Conservation (phyloP, 2,797 vertebrate genomes). For the Glossophaga mutica region DNA sequence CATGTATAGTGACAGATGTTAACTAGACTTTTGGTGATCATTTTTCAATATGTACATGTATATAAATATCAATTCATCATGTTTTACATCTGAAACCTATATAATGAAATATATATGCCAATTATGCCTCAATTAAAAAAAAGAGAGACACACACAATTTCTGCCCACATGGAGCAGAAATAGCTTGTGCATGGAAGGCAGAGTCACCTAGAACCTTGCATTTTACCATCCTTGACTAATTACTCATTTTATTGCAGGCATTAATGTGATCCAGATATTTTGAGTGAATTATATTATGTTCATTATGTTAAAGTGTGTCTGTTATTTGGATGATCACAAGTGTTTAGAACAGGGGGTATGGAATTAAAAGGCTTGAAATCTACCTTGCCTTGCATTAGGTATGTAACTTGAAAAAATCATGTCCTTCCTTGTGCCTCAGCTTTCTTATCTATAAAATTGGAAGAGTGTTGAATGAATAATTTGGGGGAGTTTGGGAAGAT, state of each 20-base stretch:
- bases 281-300: neutral
- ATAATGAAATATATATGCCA: neutral
- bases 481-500: neutral
- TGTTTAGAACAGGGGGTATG: neutral
- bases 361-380: neutral
- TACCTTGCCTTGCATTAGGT: neutral
- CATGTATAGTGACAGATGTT: neutral
- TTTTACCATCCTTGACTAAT: neutral
- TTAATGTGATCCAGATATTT: neutral
- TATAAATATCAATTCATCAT: neutral
- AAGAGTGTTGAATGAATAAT: neutral
- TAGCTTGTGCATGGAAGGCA: neutral
- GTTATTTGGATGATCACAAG: neutral
- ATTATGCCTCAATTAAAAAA: neutral
- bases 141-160: neutral
- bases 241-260: neutral
- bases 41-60: neutral
- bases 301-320: neutral
- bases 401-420: neutral
- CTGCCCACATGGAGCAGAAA: neutral
- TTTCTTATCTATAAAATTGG: neutral
- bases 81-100: neutral
- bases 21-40: neutral
- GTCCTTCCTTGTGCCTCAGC: neutral
- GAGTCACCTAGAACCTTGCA: neutral